Conservation (phyloP, 1,140 invertebrate species). For the Nomia melanderi region DNA sequence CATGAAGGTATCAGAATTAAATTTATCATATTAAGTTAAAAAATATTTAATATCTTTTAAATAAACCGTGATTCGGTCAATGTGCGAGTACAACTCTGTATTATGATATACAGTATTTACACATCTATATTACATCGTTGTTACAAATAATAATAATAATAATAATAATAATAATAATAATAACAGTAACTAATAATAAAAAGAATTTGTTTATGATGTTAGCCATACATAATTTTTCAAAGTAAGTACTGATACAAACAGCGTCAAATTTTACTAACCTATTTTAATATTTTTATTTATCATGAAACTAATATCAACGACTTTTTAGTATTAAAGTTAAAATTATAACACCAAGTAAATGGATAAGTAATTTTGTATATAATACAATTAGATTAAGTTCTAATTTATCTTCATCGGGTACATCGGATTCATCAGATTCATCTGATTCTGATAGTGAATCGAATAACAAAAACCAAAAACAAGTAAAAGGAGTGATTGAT, state of each 20-base stretch:
- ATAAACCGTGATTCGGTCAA: too few relatives aligned
- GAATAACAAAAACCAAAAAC: conserved; percentile 47
- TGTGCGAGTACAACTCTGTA: background rate
- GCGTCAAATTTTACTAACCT: conserved; percentile 7
- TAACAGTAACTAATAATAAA: conserved; percentile 20
- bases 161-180: background rate
- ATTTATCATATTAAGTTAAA: background rate
- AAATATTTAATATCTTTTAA: too few relatives aligned
- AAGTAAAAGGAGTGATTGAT: conserved; percentile 23
- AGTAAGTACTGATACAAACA: conserved; percentile 49
- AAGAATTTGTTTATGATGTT: too few relatives aligned
- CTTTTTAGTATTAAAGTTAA: conserved; percentile 12
- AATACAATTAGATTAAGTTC: conserved; percentile 42
- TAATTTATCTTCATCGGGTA: conserved; percentile 45
- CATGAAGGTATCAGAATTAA: background rate
- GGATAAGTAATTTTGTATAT: conserved; percentile 36
- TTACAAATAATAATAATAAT: too few relatives aligned
- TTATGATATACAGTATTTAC: background rate
- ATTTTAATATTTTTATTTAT: background rate
- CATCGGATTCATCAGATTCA: conserved; percentile 62
- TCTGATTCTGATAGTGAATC: conserved; percentile 71
- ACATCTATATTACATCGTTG: background rate
- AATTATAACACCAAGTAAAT: conserved; percentile 43
- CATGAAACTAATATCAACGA: conserved; percentile 6
- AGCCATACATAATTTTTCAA: conserved; percentile 46